Evolutionary conservation across 2,888 invertebrate species (phyloP), one percentile per base, ranked within the genome.

Genomic region (Perdita meconis): DNA sequence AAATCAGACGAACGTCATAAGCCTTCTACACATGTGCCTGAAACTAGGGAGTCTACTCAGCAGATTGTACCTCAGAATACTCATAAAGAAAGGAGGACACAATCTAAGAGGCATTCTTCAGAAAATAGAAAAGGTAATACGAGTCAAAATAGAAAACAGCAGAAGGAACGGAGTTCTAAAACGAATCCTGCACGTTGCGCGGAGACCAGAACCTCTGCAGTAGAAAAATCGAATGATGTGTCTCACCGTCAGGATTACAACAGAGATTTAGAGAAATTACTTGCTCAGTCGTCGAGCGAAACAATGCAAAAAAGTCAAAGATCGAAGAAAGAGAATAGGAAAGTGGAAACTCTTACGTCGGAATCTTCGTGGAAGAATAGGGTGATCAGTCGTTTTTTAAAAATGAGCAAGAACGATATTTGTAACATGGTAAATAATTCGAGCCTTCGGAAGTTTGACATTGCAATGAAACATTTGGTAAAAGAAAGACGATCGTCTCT

Each of bases 361-460:
- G 89, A 90, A 10, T 80, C 84, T 0, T 83, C 84, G 0, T 92
- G 92, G 92, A 92, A 92, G 16, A 87, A 82, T 22, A 86, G 88
- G 1, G 90, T 92, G 1, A 90, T 92, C 34, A 91, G 86, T 3
- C 89, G 90, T 38, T 92, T 92, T 34, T 71, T 92, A 22, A 92
- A 88, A 44, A 92, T 92, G 92, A 92, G 91, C 36, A 92, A 90
- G 68, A 92, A 91, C 50, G 92, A 92, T 13, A 92, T 92, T 59
- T 83, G 89, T 63, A 92, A 92, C 34, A 92, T 92, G 91, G 85
- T 92, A 0, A 92, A 92, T 67, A 90, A 90, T 59, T 89, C 92
- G 13, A 89, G 92, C 56, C 80, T 92, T 0, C 85, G 92, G 0
- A 91, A 92, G 59, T 92, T 92, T 36, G 90, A 92, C 47, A 88